These are phyloP conservation scores for Mionectes macconnelli DNA, from an alignment of 2,113 vertebrate genomes.

Conservation along the genomic window DNA sequence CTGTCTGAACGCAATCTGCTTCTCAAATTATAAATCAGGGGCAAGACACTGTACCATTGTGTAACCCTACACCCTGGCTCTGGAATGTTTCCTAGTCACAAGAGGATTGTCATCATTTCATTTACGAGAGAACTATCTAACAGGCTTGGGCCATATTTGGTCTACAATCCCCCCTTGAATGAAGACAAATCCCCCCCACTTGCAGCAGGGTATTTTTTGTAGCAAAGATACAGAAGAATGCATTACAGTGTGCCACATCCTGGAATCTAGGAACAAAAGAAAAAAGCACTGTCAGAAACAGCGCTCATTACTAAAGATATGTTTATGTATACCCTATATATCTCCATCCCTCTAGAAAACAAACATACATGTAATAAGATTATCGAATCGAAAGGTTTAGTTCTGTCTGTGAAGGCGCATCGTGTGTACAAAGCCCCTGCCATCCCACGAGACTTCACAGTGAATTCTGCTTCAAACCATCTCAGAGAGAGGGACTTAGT, in stretches of 20 bases:
- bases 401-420: background rate
- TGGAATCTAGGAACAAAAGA: background rate
- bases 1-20: constrained; percentile 63
- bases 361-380: background rate
- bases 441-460: background rate
- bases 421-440: background rate
- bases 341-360: background rate
- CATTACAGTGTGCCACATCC: background rate
- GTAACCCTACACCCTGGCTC: constrained; percentile 50
- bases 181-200: background rate
- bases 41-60: constrained; percentile 68
- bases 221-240: background rate
- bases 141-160: constrained; percentile 43
- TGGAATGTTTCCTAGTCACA: constrained; percentile 67
- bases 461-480: background rate
- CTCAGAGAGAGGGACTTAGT: background rate
- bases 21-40: constrained; percentile 70
- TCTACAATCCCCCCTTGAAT: background rate
- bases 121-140: constrained; percentile 37
- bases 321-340: background rate
- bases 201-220: constrained; percentile 6
- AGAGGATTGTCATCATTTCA: constrained; percentile 66
- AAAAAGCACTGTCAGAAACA: background rate
- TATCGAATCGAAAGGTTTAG: background rate
- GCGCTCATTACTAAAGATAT: background rate